Conservation (phyloP, 2,888 invertebrate species). For the Yponomeuta sedellus region DNA sequence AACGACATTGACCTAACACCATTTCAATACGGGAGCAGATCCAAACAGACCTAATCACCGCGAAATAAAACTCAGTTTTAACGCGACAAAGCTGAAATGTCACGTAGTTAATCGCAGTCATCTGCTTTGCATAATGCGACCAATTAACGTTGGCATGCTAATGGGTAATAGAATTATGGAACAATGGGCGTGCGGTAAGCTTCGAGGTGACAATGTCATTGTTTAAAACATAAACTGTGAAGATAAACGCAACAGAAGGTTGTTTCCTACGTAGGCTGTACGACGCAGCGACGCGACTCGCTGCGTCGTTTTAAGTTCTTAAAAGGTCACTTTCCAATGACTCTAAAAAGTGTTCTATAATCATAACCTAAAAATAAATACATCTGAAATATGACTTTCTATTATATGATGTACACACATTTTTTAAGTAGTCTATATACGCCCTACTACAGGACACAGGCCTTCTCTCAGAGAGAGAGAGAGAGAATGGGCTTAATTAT, state of each 20-base stretch:
- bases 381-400: too few relatives aligned
- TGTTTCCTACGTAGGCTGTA: neutral
- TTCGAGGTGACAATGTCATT: conserved; percentile 10
- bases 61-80: neutral
- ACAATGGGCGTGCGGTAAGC: conserved; percentile 57
- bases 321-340: too few relatives aligned
- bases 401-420: too few relatives aligned
- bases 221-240: neutral
- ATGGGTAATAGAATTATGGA: conserved; percentile 29
- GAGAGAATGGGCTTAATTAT: too few relatives aligned
- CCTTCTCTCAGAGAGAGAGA: too few relatives aligned
- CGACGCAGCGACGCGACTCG: too few relatives aligned
- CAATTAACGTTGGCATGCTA: conserved; percentile 51
- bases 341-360: too few relatives aligned
- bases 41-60: neutral
- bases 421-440: too few relatives aligned
- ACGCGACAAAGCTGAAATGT: conserved; percentile 11
- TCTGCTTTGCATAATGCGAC: conserved; percentile 43
- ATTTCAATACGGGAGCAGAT: neutral
- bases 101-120: conserved; percentile 24
- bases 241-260: neutral
- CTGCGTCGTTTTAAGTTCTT: too few relatives aligned
- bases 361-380: too few relatives aligned
- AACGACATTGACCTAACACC: neutral
- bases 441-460: too few relatives aligned